Base-by-base conservation (phyloP, 2,113 vertebrate genomes). In the Myotis yumanensis region DNA sequence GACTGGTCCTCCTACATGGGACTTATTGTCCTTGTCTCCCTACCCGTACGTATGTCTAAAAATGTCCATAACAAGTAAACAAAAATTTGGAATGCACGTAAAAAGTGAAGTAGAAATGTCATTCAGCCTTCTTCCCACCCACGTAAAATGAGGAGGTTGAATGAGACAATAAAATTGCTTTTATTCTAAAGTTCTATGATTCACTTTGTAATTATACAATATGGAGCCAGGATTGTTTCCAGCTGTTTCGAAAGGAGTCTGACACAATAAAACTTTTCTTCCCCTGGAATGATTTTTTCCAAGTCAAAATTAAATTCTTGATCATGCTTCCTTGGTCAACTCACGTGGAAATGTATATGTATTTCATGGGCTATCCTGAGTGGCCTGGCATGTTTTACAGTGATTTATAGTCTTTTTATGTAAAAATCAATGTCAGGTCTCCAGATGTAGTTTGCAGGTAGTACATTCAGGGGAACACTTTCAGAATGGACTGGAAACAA, bases 391-490 rank as follows among this genome's bases (percentile, higher is more conserved):
- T 68, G 23, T 77, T 93, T 92, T 89, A 69, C 3, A 66, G 76
- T 72, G 32, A 91, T 51, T 92, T 94, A 59, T 79, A 52, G 11
- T 88, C 59, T 81, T 95, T 85, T 92, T 46, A 69, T 68, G 59
- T 83, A 4, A 83, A 86, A 93, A 89, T 95, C 46, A 89, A 83
- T 80, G 46, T 72, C 79, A 91, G 4, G 22, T 93, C 40, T 91
- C 32, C 18, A 86, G 69, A 91, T 83, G 12, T 30, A 89, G 12
- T 83, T 80, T 86, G 75, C 95, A 87, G 54, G 32, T 71, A 75
- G 57, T 73, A 46, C 4, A 85, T 73, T 46, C 9, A 72, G 46
- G 43, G 51, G 81, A 90, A 80, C 11, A 80, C 10, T 91, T 89
- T 25, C 75, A 86, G 35, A 73, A 62, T 35, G 10, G 28, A 12